Conservation (phyloP, 2,888 invertebrate genomes). For the Marasmarcha lunaedactyla region DNA sequence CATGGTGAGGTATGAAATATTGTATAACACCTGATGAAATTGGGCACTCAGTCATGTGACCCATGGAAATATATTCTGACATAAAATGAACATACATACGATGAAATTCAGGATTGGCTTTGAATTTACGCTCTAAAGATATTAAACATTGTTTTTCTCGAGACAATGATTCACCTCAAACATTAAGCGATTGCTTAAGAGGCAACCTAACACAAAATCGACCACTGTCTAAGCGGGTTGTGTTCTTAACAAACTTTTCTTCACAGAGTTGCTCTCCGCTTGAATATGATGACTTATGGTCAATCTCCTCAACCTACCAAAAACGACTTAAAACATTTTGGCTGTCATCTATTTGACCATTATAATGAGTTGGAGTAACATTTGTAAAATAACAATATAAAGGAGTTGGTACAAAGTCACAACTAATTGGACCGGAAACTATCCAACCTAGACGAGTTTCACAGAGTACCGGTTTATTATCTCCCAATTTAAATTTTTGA, state of each 20-base stretch:
- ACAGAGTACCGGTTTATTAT: conserved; percentile 10
- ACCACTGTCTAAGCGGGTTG: not conserved
- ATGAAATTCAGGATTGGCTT: not conserved
- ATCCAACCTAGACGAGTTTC: conserved; percentile 16
- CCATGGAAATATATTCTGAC: not conserved
- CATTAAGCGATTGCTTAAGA: not conserved
- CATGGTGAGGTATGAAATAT: not conserved
- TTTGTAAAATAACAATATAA: not conserved
- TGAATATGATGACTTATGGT: not conserved
- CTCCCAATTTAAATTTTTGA: conserved; percentile 11
- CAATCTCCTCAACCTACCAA: not conserved
- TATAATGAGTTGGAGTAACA: not conserved
- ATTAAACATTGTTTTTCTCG: not conserved
- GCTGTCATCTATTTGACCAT: not conserved
- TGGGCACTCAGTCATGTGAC: not conserved
- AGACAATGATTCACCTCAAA: not conserved
- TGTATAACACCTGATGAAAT: not conserved
- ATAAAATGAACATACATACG: not conserved
- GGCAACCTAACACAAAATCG: not conserved
- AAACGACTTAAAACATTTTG: not conserved
- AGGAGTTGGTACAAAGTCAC: too few relatives aligned
- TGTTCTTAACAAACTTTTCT: not conserved
- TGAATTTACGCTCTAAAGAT: not conserved
- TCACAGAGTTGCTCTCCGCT: not conserved
- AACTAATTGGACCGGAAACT: conserved; percentile 12